Evolutionary conservation across 92 coral and sea anemone species (phyloP), one percentile per base, ranked within the genome.

Genomic region (Siderastrea radians): DNA sequence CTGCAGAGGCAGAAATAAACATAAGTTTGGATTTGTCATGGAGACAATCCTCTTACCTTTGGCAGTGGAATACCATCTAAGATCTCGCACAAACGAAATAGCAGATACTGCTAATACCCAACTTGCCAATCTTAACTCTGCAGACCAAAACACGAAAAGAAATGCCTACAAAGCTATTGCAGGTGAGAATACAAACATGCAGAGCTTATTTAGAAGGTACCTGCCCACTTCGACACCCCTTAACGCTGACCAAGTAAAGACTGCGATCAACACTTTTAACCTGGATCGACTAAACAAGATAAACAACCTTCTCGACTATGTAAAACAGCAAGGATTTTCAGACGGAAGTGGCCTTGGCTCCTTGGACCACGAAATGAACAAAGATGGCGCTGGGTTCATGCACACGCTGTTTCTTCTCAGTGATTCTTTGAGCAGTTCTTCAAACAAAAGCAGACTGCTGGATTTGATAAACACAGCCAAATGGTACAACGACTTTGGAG

Each of bases 271-370:
- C 1, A 19, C 55, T 3, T 15, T 61, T 2, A 46, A 63, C 66
- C 85, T 2, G 70, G 74, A 65, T 59, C 84, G 89, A 85, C 75
- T 95, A 84, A 53, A 69, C 26, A 92, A 75, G 48, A 88, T 92
- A 47, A 53, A 58, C 15, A 14, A 57, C 3, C 75, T 94, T 44
- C 78, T 94, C 54, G 86, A 85, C 5, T 89, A 57, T 49, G 17
- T 94, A 8, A 73, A 84, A 60, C 74, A 92, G 43, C 97, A 94
- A 74, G 96, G 98, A 19, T 95, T 93, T 88, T 87, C 93, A 6
- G 91, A 88, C 14, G 96, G 98, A 54, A 95, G 98, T 74, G 96
- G 85, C n/a, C 44, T 93, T 10, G 98, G 98, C 16, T 93, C 98
- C 0, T 43, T 93, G 76, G 89, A 90, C 51, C 95, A 93, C 53